Conservation (phyloP, 2,888 invertebrate genomes). For the Lasioglossum pauxillum region DNA sequence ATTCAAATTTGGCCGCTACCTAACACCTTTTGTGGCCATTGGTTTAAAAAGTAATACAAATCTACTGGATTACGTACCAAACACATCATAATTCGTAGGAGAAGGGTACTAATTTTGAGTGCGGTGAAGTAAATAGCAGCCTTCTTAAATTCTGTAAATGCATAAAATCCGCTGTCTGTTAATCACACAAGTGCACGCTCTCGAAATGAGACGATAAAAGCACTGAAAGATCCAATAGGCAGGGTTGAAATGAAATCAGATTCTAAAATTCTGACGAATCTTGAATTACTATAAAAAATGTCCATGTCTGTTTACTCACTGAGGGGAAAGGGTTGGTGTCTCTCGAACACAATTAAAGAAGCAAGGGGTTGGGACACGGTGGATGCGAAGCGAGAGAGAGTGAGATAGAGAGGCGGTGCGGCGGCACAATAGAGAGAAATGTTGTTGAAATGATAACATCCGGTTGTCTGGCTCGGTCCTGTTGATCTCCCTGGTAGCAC, state of each 20-base stretch:
- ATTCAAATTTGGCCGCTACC: too few species aligned
- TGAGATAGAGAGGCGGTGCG: constrained; percentile 9
- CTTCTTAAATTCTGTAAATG: not conserved
- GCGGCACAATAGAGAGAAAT: constrained; percentile 59
- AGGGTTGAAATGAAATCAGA: not conserved
- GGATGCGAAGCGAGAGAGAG: not conserved
- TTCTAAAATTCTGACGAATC: not conserved
- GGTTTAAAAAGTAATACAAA: too few species aligned
- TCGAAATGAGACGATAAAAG: not conserved
- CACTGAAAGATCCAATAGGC: not conserved
- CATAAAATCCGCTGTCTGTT: not conserved
- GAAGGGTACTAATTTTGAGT: too few species aligned
- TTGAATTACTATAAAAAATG: not conserved
- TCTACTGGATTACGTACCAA: too few species aligned
- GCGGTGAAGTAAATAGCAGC: too few species aligned
- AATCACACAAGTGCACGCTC: not conserved
- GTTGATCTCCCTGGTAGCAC: constrained; percentile 61
- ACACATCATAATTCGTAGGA: too few species aligned
- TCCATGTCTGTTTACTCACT: not conserved
- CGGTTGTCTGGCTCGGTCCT: constrained; percentile 61
- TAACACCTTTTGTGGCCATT: too few species aligned
- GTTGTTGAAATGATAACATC: constrained; percentile 69
- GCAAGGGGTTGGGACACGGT: not conserved
- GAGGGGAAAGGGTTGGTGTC: not conserved
- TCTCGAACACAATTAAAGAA: constrained; percentile 4